Evolutionary conservation across 2,888 invertebrate species (phyloP), one percentile per base, ranked within the genome.

Genomic region (Tenthredo scrophulariae): DNA sequence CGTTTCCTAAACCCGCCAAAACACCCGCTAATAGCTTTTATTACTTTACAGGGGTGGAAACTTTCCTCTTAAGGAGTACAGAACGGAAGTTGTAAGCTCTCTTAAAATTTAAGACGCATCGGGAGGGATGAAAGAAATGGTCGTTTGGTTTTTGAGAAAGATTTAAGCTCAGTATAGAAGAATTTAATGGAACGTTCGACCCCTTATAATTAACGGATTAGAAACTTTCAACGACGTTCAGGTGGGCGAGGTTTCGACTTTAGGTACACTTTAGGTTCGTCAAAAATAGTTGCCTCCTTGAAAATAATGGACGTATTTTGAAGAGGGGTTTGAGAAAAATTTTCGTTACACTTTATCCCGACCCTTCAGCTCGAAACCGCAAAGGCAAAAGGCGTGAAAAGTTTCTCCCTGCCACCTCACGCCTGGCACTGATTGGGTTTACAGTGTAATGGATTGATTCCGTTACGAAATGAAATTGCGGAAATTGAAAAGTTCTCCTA

Each of bases 401-500:
- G 40, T 37, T 80, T 80, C 0, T 67, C 33, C 67, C 67, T 67
- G 26, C 26, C 18, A 29, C 67, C 67, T 22, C 40, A 26, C 43
- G 37, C 37, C 37, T 80, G 58, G 58, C 40, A 62, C 80, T 80
- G 80, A 80, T 77, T 77, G 77, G 77, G 77, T 77, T 77, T 54
- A 54, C 50, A 50, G 50, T 77, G 54, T 80, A 80, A 80, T 80
- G 58, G 80, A 79, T 65, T 84, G 77, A 79, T 65, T 43, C 62
- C 29, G 77, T 65, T 84, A 62, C 54, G 62, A 84, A 72, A 62
- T 26, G 50, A 84, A 84, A 84, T 84, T 84, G 43, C 67, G 67
- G 79, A 79, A 84, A 84, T 84, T 84, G 84, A 84, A 84, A 84
- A 84, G 79, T 84, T 84, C 65, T 84, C 6, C 26, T 7, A 37